Base-by-base conservation (phyloP, 92 coral and sea anemone species). In the Heteractis magnifica region DNA sequence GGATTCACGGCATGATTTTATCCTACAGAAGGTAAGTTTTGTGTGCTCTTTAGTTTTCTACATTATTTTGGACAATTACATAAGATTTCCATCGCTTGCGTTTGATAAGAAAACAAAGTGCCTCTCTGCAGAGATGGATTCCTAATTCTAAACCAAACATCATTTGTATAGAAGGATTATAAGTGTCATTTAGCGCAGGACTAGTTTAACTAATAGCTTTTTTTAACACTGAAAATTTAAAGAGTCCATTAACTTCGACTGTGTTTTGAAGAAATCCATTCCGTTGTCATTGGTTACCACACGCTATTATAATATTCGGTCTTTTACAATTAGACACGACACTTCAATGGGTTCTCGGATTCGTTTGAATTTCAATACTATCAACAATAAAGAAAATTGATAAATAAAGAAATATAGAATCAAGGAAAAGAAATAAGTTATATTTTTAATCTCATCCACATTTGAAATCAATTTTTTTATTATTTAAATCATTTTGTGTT, bases 1-100 rank as follows among this genome's bases (percentile, higher is more conserved):
- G 88, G 98, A 95, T 88, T 77, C 89, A 55, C 84, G 97, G 49
- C 93, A 95, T 81, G 79, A 70, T 20, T 95, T 84, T 77, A 80
- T 95, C n/a, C 83, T 95, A 23, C 59, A 89, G 51, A 93, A 91
- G 97, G 98, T 95, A 79, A 81, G 78, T n/a, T 65, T 52, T 34
- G 2, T 56, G 26, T 65, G 51, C 55, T 75, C 4, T 76, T 21
- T 16, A 23, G 26, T 20, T 11, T 52, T 19, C 44, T 73, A 48
- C 16, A 10, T 34, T 58, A 50, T 71, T 41, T 44, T 53, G 72
- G 49, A 14, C 34, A 53, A 20, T 68, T 68, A 52, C 10, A 52
- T 52, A 20, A 20, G 73, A 68, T 68, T 34, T 34, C 44, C 44
- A 34, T 34, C 44, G 44, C 2, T 34, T 34, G 44, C 73, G 49